phyloP scores from a whole-genome alignment of 2,797 vertebrate genomes.

The Cottoperca gobio region DNA sequence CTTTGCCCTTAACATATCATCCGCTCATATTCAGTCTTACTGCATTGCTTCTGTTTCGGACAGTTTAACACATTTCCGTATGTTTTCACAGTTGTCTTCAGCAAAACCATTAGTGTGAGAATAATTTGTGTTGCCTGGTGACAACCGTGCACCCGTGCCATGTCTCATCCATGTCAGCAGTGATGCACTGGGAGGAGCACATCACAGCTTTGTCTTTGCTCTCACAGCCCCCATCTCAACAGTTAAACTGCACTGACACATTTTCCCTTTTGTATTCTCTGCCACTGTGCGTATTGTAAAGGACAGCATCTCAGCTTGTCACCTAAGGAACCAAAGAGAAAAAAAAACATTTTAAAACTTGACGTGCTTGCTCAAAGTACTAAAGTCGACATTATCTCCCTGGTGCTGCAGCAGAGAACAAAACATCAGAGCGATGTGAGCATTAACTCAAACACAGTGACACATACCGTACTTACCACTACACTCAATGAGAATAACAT shows the following conservation, averaged over 20 bases:
- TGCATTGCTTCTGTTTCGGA: slow-evolving; percentile 28
- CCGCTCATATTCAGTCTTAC: slow-evolving; percentile 16
- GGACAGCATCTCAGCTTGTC: slow-evolving; percentile 70
- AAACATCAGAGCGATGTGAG: slow-evolving; percentile 43
- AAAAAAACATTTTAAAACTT: slow-evolving; percentile 72
- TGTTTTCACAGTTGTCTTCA: slow-evolving; percentile 48
- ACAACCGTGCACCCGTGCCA: slow-evolving; percentile 47
- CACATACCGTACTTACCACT: slow-evolving; percentile 35
- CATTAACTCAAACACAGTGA: slow-evolving; percentile 63
- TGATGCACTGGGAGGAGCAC: slow-evolving; percentile 56
- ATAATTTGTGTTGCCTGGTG: slow-evolving; percentile 59
- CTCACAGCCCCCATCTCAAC: slow-evolving; percentile 37
- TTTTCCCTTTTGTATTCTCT: slow-evolving; percentile 58
- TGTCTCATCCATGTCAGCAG: slow-evolving; percentile 58
- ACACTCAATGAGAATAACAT: slow-evolving; percentile 32
- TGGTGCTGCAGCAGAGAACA: slow-evolving; percentile 58
- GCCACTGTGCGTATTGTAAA: slow-evolving; percentile 54
- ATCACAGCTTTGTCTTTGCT: slow-evolving; percentile 53
- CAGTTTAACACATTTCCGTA: slow-evolving; percentile 36
- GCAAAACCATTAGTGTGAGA: slow-evolving; percentile 44
- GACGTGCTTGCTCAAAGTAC: slow-evolving; percentile 66
- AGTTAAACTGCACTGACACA: slow-evolving; percentile 58
- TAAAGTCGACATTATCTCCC: slow-evolving; percentile 77
- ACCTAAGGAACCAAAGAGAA: slow-evolving; percentile 64
- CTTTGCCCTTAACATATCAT: slow-evolving; percentile 33